Base-by-base conservation (phyloP, 2,888 invertebrate genomes). In the Erynnis tages region DNA sequence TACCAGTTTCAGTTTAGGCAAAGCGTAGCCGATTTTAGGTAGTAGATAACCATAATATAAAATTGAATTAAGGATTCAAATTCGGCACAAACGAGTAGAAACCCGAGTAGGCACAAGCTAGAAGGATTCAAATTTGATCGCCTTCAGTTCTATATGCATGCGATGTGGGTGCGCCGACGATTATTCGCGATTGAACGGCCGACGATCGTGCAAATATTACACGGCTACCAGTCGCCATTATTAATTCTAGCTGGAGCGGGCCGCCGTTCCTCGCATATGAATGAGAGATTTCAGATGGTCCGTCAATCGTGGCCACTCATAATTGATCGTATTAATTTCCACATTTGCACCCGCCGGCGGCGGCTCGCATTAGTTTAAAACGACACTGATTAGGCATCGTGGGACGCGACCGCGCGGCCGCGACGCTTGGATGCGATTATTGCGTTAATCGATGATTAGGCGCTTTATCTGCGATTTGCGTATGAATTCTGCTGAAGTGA, bases 301-400 rank as follows among this genome's bases (percentile, higher is more conserved):
- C 67, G 71, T 72, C 75, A 76, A 66, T 70, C 73, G 76, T 75
- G 69, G 60, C 55, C 58, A 54, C 55, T 69, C 73, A 73, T 77
- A 78, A 79, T 77, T 73, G 69, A 75, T 71, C 66, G 64, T 62
- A 74, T 75, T 75, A 73, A 76, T 79, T 70, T 65, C 52, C 57
- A 53, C 58, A 63, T 58, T 60, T 58, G 54, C 54, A 38, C 35
- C n/a, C 40, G 25, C 30, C 19, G 16, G 32, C 13, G 29, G 4
- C 11, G 27, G 11, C 4, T 35, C 23, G 41, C 41, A 41, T 41
- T 34, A 23, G 41, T 49, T 41, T 34, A 32, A 25, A 49, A 40
- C 49, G 30, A 48, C 47, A 47, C 38, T 47, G 47, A 38, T 38
- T 47, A 38, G 47, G 21, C n/a, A 13, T 13, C 19, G 11, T 5